Conservation (phyloP, 2,888 invertebrate species). For the Brenthis hecate region DNA sequence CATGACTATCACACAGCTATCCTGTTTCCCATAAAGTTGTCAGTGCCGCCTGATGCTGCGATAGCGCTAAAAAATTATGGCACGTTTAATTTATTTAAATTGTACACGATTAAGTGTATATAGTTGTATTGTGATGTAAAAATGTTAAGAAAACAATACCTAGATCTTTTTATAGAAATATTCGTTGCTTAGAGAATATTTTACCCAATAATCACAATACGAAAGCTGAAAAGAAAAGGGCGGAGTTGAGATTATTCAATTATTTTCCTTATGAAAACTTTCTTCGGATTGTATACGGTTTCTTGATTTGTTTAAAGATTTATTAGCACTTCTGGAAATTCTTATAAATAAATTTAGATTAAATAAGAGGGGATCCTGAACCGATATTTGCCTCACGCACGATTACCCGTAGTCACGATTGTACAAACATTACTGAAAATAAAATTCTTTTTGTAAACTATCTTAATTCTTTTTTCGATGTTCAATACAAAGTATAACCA, state of each 20-base stretch:
- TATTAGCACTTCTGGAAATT: conserved; percentile 4
- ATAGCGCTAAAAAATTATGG: conserved; percentile 30
- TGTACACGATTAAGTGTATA: conserved; percentile 5
- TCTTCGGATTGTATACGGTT: not conserved
- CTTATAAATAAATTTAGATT: conserved; percentile 11
- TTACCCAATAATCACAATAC: not conserved
- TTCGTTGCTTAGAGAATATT: not conserved
- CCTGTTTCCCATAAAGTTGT: conserved; percentile 34
- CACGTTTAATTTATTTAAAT: conserved; percentile 27
- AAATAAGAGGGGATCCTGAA: conserved; percentile 45
- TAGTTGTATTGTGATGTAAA: not conserved
- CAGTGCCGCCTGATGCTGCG: conserved; percentile 28
- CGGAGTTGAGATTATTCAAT: not conserved
- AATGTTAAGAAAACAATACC: conserved; percentile 9
- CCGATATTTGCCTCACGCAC: conserved; percentile 72
- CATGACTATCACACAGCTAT: conserved; percentile 25
- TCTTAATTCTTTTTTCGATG: conserved; percentile 20
- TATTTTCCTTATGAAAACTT: conserved; percentile 1
- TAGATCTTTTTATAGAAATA: not conserved
- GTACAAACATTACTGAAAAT: conserved; percentile 48
- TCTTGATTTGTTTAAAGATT: conserved; percentile 13
- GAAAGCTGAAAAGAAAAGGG: not conserved
- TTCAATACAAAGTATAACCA: not conserved
- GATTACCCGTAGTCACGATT: conserved; percentile 67
- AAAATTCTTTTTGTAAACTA: conserved; percentile 44